Base-by-base conservation (phyloP, 1,140 invertebrate genomes). In the Drosophila lacteicornis region DNA sequence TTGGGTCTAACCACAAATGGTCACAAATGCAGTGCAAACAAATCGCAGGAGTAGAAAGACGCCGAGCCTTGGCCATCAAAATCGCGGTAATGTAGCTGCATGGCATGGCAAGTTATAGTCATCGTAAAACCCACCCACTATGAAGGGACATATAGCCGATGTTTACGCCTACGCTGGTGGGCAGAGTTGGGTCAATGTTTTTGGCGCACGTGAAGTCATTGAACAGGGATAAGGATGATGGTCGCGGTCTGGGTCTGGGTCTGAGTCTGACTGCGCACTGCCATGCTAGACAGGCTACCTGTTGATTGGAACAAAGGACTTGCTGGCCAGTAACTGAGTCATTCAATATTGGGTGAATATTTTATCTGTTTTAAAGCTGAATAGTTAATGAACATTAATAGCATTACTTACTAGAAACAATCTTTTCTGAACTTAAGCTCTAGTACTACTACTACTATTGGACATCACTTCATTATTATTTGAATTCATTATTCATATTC, bases 11-110 rank as follows among this genome's bases (percentile, higher is more conserved):
- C 67, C 42, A 63, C 77, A 80, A 87, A 80, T 83, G 51, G 53
- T 63, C 42, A 63, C 77, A 80, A 87, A 80, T 88, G 80, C 76
- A 88, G 66, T 80, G 80, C 84, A 87, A 83, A 87, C 84, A 87
- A 82, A 74, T 77, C 60, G 71, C 60, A 5, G 62, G 50, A 61
- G 76, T 69, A 30, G 58, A 71, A 43, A 61, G 45, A 45, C 50
- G 51, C 56, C 76, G 51, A 77, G 47, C 80, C 71, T 76, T 87
- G 80, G 83, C 76, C 71, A 78, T 88, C 71, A 83, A 83, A 82
- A 61, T 33, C 25, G 45, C 36, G 57, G 79, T 62, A 74, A 73
- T 78, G 68, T 76, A 42, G 61, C 47, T 70, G 68, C 55, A 63
- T 42, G 51, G 68, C 55, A 63, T 45, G 51, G 22, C 66, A 87